These are phyloP conservation scores for Scaptodrosophila lebanonensis DNA, from an alignment of 1,140 invertebrate species.

Conservation along the genomic window DNA sequence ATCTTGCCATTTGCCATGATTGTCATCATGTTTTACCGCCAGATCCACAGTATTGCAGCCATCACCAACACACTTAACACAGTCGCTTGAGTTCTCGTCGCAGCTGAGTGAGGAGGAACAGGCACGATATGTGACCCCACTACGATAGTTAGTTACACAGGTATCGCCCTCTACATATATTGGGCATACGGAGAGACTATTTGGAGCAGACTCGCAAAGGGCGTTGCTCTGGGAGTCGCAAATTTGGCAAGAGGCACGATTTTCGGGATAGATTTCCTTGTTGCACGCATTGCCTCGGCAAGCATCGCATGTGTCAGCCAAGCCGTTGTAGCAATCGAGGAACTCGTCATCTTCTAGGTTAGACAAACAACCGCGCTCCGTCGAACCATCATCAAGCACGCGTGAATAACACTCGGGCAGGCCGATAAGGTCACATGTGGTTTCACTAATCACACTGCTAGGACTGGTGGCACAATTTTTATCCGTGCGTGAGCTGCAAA, in stretches of 20 bases:
- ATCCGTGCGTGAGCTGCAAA: conserved; percentile 67
- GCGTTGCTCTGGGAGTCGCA: conserved; percentile 51
- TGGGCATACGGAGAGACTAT: conserved; percentile 50
- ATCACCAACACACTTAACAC: conserved; percentile 47
- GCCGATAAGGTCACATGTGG: conserved; percentile 31
- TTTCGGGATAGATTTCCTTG: conserved; percentile 36
- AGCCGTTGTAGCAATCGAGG: conserved; percentile 57
- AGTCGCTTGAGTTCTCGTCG: conserved; percentile 45
- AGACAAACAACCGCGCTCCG: conserved; percentile 66
- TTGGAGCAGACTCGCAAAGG: conserved; percentile 38
- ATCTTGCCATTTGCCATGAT: conserved; percentile 69
- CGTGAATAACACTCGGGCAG: conserved; percentile 61
- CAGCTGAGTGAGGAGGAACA: conserved; percentile 55
- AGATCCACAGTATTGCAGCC: conserved; percentile 61
- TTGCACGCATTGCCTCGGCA: conserved; percentile 57
- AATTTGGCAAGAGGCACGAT: conserved; percentile 55
- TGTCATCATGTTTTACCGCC: conserved; percentile 41
- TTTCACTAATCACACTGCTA: conserved; percentile 17
- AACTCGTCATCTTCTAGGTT: conserved; percentile 66
- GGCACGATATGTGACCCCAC: conserved; percentile 50
- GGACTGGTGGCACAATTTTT: conserved; percentile 49
- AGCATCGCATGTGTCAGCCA: conserved; percentile 33
- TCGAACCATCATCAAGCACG: conserved; percentile 47
- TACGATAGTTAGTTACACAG: conserved; percentile 56
- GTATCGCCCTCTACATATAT: conserved; percentile 35